Evolutionary conservation across 2,888 invertebrate species (phyloP).

Genomic region (Meliscaeva auricollis): DNA sequence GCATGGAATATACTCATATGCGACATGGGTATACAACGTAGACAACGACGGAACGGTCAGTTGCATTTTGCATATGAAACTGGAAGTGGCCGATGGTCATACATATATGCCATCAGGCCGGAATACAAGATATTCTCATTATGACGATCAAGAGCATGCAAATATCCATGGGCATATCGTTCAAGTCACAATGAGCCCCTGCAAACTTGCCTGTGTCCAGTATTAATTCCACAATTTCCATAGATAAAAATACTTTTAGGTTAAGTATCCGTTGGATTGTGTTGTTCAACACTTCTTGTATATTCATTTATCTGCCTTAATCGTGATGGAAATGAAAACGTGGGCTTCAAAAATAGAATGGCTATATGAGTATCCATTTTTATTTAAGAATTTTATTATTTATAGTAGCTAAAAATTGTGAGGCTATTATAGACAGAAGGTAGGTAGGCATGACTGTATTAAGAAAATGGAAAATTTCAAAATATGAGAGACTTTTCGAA

Average conservation of each 20-base stretch:
- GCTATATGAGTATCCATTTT: neutral
- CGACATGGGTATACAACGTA: no score
- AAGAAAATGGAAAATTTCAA: neutral
- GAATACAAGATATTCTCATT: constrained; percentile 21
- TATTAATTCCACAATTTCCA: constrained; percentile 5
- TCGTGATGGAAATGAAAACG: constrained; percentile 4
- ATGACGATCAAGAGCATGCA: constrained; percentile 15
- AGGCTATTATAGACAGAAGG: neutral
- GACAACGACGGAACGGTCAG: neutral
- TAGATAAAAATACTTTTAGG: constrained; percentile 22
- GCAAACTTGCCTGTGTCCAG: constrained; percentile 20
- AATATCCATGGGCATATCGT: neutral
- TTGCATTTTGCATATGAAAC: constrained; percentile 1
- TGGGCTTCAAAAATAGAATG: constrained; percentile 28
- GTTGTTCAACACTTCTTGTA: constrained; percentile 14
- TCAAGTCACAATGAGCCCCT: neutral
- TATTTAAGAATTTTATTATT: neutral
- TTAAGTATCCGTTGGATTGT: constrained; percentile 23
- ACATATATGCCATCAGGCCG: neutral
- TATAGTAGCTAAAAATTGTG: neutral
- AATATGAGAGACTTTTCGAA: no score
- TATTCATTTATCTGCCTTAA: constrained; percentile 13
- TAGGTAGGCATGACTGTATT: no score
- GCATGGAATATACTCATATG: no score
- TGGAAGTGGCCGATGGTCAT: constrained; percentile 1